phyloP scores from a whole-genome alignment of 2,888 invertebrate genomes.

The Cephus pygmeus region DNA sequence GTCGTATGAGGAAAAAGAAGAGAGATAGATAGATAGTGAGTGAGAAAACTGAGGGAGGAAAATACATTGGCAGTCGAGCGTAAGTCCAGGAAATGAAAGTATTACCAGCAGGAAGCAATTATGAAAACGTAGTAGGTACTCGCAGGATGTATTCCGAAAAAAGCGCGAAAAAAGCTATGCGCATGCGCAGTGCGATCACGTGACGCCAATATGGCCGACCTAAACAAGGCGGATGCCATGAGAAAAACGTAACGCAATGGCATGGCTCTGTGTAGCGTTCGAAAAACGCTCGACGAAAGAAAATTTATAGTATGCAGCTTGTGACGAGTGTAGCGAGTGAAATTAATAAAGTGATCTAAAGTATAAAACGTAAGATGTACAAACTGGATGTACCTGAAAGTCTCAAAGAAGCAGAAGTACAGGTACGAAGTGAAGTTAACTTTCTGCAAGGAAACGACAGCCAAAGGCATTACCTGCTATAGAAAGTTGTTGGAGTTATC shows the following conservation, averaged over 20 bases:
- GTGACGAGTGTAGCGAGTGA: not conserved
- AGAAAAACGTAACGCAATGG: not conserved
- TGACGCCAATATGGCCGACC: not conserved
- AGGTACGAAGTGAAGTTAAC: not conserved
- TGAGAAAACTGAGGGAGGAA: conserved; percentile 18
- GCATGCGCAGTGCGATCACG: not conserved
- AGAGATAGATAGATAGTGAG: not conserved
- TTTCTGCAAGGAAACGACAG: not conserved
- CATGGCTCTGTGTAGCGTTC: not conserved
- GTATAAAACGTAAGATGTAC: not conserved
- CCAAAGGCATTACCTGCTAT: not conserved
- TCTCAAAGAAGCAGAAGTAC: not conserved
- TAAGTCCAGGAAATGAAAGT: conserved; percentile 42
- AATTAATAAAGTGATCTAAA: not conserved
- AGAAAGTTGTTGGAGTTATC: not conserved
- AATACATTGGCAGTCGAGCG: conserved; percentile 28
- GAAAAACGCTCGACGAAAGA: not conserved
- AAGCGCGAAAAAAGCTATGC: conserved; percentile 10
- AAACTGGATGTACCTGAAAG: not conserved
- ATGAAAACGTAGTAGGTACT: conserved; percentile 37
- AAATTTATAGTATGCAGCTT: conserved; percentile 9
- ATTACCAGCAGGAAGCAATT: conserved; percentile 45
- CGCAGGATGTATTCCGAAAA: conserved; percentile 43
- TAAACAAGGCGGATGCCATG: not conserved
- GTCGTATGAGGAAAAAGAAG: not conserved